Conservation (phyloP, 2,113 vertebrate genomes). For the Mandrillus leucophaeus region DNA sequence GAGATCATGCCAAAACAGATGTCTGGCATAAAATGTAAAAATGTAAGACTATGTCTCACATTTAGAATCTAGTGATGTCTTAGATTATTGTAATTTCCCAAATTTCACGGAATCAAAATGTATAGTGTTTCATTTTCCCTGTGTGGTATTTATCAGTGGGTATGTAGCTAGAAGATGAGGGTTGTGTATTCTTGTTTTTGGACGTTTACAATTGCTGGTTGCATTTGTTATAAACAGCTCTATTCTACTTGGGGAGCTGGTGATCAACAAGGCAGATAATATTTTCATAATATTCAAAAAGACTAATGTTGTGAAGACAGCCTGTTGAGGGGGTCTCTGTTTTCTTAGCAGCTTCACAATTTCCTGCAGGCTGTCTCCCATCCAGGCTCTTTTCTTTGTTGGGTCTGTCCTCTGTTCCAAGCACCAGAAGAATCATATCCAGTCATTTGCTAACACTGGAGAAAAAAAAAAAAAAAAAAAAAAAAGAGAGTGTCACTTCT, state of each 20-base stretch:
- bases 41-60: not conserved
- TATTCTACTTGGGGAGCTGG: constrained; percentile 53
- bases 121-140: not conserved
- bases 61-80: not conserved
- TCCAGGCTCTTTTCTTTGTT: constrained; percentile 9
- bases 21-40: too few species aligned
- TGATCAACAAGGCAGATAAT: constrained; percentile 64
- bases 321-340: constrained; percentile 64
- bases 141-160: not conserved
- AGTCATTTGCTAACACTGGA: constrained; percentile 40
- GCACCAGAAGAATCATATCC: constrained; percentile 40
- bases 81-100: not conserved
- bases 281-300: constrained; percentile 62
- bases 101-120: not conserved
- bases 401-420: constrained; percentile 60
- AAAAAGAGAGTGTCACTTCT: not conserved
- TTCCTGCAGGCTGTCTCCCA: constrained; percentile 68
- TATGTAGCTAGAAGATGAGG: not conserved
- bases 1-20: too few species aligned
- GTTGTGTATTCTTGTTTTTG: not conserved
- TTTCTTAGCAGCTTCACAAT: constrained; percentile 67
- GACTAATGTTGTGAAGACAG: constrained; percentile 45
- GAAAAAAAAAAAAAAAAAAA: not conserved
- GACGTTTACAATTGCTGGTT: constrained; percentile 1
- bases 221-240: constrained; percentile 42